These are phyloP conservation scores for Zaprionus gabonicus DNA, from an alignment of 1,140 invertebrate genomes.

Conservation along the genomic window DNA sequence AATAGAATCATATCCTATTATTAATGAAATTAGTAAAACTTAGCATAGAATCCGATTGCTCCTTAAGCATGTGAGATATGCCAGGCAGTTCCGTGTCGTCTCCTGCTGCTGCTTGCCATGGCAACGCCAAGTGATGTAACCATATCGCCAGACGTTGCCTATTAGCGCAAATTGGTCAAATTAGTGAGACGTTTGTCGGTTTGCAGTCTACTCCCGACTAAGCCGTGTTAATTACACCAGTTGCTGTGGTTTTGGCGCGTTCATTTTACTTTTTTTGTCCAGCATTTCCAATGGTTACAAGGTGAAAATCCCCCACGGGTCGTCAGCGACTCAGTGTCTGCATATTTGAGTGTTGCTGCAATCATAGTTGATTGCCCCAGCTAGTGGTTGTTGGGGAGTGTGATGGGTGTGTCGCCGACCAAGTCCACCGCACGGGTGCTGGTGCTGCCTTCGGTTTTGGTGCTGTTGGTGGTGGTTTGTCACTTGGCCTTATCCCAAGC, in stretches of 20 bases:
- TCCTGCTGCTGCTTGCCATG: neutral
- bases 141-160: neutral
- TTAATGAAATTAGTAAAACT: neutral
- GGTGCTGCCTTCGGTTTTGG: neutral
- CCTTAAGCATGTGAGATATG: too few species aligned
- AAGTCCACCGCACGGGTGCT: slow-evolving; percentile 20
- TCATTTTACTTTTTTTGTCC: neutral
- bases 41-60: neutral
- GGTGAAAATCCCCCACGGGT: slow-evolving; percentile 33
- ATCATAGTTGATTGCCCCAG: slow-evolving; percentile 18
- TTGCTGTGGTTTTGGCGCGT: slow-evolving; percentile 25
- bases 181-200: slow-evolving; percentile 15
- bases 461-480: slow-evolving; percentile 46
- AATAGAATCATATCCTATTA: too few species aligned
- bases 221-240: slow-evolving; percentile 32
- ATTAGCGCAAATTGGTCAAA: slow-evolving; percentile 32
- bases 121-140: neutral
- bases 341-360: slow-evolving; percentile 29
- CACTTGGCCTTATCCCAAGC: slow-evolving; percentile 33
- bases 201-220: neutral
- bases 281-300: slow-evolving; percentile 13
- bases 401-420: slow-evolving; percentile 33
- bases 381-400: neutral
- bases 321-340: slow-evolving; percentile 2
- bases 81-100: neutral